Evolutionary conservation across 2,888 invertebrate species (phyloP).

Genomic region (Eupithecia tripunctaria): DNA sequence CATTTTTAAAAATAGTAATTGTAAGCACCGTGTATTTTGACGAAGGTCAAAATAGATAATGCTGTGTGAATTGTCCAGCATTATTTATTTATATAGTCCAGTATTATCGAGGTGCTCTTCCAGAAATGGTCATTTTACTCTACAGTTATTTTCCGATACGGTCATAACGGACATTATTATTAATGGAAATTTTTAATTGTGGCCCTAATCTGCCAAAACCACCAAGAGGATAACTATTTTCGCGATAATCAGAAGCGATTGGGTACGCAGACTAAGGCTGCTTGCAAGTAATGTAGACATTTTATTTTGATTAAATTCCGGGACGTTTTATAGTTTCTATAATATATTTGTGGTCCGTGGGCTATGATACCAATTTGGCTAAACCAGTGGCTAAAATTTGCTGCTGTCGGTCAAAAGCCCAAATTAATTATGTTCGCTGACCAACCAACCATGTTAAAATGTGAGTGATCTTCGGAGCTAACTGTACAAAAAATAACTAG

Average conservation of each 20-base stretch:
- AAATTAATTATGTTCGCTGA: background rate
- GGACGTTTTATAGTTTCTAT: background rate
- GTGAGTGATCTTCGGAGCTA: background rate
- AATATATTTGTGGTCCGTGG: background rate
- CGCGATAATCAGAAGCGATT: background rate
- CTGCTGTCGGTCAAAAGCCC: background rate
- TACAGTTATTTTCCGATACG: no score
- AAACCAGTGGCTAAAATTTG: background rate
- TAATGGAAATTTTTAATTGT: no score
- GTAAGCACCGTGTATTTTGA: no score
- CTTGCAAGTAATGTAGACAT: background rate
- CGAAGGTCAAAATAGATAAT: no score
- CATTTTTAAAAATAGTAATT: no score
- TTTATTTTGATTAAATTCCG: background rate
- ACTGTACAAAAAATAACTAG: background rate
- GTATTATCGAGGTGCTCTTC: no score
- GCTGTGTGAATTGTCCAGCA: no score
- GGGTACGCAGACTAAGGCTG: background rate
- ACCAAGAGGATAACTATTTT: no score
- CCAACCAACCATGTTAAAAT: background rate
- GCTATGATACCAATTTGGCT: background rate
- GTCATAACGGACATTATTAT: no score
- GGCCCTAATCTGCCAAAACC: no score
- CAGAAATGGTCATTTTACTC: no score
- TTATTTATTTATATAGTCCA: no score